phyloP scores from a whole-genome alignment of 2,888 invertebrate species.

The Abrostola tripartita region DNA sequence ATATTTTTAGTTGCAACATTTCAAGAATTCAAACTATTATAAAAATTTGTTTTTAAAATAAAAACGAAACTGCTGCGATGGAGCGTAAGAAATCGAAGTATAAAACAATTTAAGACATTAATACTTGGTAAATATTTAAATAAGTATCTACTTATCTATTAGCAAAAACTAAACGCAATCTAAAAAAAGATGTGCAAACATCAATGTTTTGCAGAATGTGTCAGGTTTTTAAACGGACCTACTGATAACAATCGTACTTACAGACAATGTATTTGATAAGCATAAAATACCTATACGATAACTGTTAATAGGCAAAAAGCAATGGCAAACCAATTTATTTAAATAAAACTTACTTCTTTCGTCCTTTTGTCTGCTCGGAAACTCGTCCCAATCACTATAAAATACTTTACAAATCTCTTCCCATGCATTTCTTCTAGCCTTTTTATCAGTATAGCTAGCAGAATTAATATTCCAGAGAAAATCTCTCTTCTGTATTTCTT shows the following conservation, averaged over 20 bases:
- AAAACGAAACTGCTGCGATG: no score
- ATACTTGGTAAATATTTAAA: neutral
- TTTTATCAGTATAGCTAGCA: conserved; percentile 10
- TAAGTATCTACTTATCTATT: no score
- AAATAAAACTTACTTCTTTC: conserved; percentile 25
- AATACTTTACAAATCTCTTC: conserved; percentile 31
- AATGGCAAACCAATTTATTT: no score
- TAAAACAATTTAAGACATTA: no score
- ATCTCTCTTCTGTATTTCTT: conserved; percentile 26
- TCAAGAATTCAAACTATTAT: no score
- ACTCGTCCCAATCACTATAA: conserved; percentile 10
- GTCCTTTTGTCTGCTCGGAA: neutral
- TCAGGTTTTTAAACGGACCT: neutral
- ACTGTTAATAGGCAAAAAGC: no score
- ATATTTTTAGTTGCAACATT: no score
- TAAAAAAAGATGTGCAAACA: no score
- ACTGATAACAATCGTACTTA: neutral
- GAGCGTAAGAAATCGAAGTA: no score
- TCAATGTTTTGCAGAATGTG: no score
- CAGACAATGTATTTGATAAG: neutral
- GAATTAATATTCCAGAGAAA: conserved; percentile 31
- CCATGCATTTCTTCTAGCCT: conserved; percentile 21
- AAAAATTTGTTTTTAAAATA: no score
- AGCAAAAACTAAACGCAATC: neutral
- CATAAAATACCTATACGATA: no score